A percentile compares a stretch with the other conserved stretches of the same genome.
These are phyloP conservation scores for Pherbina coryleti DNA, from an alignment of 2,888 invertebrate genomes.

Conservation along the genomic window DNA sequence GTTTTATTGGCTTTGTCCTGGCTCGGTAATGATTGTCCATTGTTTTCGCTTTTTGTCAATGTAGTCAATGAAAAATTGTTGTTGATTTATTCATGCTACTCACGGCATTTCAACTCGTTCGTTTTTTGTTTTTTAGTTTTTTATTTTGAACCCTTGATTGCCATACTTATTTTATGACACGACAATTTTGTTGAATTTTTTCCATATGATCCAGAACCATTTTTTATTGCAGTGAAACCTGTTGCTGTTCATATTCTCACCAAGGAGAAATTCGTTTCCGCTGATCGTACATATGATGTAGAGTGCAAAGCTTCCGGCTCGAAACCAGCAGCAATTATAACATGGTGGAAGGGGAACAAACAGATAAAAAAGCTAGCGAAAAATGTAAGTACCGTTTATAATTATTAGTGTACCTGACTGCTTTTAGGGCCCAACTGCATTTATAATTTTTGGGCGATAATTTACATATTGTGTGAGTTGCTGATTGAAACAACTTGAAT, in stretches of 20 bases:
- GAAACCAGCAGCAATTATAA: constrained; percentile 85
- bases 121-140: no score
- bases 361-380: constrained; percentile 84
- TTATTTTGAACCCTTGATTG: no score
- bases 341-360: constrained; percentile 91
- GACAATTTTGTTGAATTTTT: background rate
- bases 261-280: constrained; percentile 85
- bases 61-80: background rate
- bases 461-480: no score
- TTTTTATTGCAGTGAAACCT: constrained; percentile 80
- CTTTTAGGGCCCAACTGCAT: no score
- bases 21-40: constrained; percentile 11
- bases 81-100: background rate
- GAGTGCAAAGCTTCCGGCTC: constrained; percentile 90
- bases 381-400: constrained; percentile 76
- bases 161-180: background rate
- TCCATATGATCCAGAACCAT: background rate
- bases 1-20: background rate
- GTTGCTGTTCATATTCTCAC: constrained; percentile 85
- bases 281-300: constrained; percentile 87
- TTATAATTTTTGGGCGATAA: no score
- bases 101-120: no score
- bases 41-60: constrained; percentile 1
- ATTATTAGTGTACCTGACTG: no score
- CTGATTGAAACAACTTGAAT: no score